phyloP scores from a whole-genome alignment of 2,888 invertebrate species.

The Caenorhabditis parvicauda region DNA sequence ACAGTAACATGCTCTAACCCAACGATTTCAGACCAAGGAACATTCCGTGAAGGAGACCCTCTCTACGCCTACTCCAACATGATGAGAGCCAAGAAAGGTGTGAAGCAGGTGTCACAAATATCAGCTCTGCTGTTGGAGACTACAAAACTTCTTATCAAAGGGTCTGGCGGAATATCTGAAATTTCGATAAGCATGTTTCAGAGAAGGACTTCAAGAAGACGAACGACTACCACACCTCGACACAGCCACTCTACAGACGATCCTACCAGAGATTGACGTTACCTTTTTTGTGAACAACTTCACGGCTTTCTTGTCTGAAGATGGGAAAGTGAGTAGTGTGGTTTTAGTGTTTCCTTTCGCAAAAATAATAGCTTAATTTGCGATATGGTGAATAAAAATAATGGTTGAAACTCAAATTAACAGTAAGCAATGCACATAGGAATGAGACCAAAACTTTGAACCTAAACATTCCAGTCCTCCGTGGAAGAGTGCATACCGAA shows the following conservation, averaged over 20 bases:
- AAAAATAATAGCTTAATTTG: constrained; percentile 1
- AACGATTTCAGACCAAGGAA: constrained; percentile 46
- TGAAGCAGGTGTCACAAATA: constrained; percentile 49
- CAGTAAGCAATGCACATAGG: too few relatives aligned
- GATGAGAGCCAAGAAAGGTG: constrained; percentile 54
- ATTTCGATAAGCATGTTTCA: constrained; percentile 6
- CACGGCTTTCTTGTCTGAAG: constrained; percentile 56
- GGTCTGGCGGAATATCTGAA: constrained; percentile 15
- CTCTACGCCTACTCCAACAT: constrained; percentile 54
- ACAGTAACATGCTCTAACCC: not conserved
- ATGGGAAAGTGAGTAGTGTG: constrained; percentile 43
- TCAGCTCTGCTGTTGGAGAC: constrained; percentile 58
- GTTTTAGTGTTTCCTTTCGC: not conserved
- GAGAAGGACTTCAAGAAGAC: constrained; percentile 49
- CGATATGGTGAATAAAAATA: not conserved
- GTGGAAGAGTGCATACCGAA: constrained; percentile 55
- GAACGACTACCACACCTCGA: constrained; percentile 56
- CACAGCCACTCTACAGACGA: constrained; percentile 50
- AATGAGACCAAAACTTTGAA: too few relatives aligned
- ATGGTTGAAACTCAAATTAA: not conserved
- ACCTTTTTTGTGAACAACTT: constrained; percentile 56
- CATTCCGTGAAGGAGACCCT: constrained; percentile 53
- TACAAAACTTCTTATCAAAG: constrained; percentile 55
- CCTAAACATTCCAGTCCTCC: too few relatives aligned
- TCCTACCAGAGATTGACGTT: constrained; percentile 49